phyloP scores from a whole-genome alignment of 2,888 invertebrate species.

The Adela reaumurella region DNA sequence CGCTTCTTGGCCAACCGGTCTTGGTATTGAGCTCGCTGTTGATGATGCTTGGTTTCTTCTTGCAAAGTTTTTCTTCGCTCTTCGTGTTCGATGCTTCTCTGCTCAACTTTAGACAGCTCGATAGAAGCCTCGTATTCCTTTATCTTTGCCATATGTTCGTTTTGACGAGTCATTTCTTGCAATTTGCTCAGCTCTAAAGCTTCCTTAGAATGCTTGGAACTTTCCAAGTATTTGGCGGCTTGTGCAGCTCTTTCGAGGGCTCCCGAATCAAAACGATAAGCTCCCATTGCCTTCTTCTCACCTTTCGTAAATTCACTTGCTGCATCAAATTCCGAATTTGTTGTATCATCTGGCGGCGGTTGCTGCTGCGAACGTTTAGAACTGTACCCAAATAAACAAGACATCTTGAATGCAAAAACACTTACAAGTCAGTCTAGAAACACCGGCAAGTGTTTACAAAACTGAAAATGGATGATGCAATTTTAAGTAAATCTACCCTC shows the following conservation, averaged over 20 bases:
- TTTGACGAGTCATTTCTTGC: constrained; percentile 86
- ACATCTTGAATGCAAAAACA: constrained; percentile 57
- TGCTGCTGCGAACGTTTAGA: constrained; percentile 58
- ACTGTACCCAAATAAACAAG: constrained; percentile 88
- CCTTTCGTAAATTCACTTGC: constrained; percentile 60
- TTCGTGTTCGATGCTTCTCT: constrained; percentile 84
- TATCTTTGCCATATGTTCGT: constrained; percentile 82
- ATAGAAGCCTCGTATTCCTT: constrained; percentile 94
- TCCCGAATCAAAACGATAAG: constrained; percentile 90
- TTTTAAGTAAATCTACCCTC: too few relatives aligned
- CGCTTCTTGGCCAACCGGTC: constrained; percentile 93
- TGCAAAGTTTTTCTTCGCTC: constrained; percentile 88
- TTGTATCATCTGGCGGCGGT: constrained; percentile 49
- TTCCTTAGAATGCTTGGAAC: constrained; percentile 86
- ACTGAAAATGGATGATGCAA: too few relatives aligned
- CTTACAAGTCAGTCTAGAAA: too few relatives aligned
- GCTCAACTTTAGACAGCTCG: constrained; percentile 88
- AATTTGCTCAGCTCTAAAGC: constrained; percentile 90
- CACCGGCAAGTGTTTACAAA: too few relatives aligned
- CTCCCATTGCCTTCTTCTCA: constrained; percentile 75
- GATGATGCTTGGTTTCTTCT: constrained; percentile 95
- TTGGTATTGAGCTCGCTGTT: constrained; percentile 92
- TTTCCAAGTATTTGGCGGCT: constrained; percentile 93
- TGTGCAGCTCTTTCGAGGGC: constrained; percentile 96
- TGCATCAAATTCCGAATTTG: constrained; percentile 45